Evolutionary conservation across 2,888 invertebrate genomes (phyloP), one percentile per base, ranked within the genome.

Genomic region (Heliothis peltigera): DNA sequence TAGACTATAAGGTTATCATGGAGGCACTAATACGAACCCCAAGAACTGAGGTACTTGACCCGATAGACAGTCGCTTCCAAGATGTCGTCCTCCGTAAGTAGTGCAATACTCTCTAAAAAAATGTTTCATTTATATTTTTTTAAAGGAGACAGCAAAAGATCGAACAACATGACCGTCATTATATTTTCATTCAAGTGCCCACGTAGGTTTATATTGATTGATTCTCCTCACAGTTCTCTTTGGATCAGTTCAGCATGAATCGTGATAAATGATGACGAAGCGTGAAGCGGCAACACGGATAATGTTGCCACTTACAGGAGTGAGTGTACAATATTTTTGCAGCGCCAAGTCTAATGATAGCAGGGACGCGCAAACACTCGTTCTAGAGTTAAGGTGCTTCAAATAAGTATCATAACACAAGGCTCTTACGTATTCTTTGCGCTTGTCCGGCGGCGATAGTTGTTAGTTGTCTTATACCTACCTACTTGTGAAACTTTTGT

Each of bases 181-280:
- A 55, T 49, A 44, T 53, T 59, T 53, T 57, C 49, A 39, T 54
- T 15, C 25, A 22, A 49, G 47, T 32, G 25, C 25, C 12, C 47
- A 47, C 43, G 48, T 8, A 55, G 12, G 54, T 43, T 65, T 67
- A 47, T 55, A 73, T 65, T 63, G 54, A 67, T 70, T 64, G 64
- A 65, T 64, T 76, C 52, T 43, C 55, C 25, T 67, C 48, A 43
- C 49, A 63, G 46, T 63, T 75, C 58, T 53, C 51, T 53, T 44
- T 22, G 56, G 53, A 51, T 68, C 64, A 47, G 51, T 61, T 63
- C 43, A 64, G 42, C 72, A 54, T 77, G 77, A 79, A 78, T 79
- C 80, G 75, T 80, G 71, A 70, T 75, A 75, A 70, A 81, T 61
- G 77, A 70, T 80, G 82, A 77, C 80, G 71, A 71, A 75, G 78